phyloP scores from a whole-genome alignment of 2,113 vertebrate species.

The Epinephelus lanceolatus region DNA sequence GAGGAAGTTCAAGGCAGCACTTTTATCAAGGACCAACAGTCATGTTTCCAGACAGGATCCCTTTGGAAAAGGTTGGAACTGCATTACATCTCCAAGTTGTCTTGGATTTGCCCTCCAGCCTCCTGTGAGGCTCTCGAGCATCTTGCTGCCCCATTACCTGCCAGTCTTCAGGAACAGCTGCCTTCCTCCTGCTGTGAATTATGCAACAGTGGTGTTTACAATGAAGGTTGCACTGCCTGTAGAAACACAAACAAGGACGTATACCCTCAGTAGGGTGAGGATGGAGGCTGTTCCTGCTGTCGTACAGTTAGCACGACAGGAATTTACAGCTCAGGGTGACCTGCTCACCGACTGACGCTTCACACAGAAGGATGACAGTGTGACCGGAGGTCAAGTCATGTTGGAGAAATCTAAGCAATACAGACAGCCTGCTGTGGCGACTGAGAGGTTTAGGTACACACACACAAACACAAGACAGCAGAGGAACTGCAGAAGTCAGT shows the following conservation, averaged over 20 bases:
- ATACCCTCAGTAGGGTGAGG: conserved; percentile 33
- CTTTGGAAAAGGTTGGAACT: conserved; percentile 38
- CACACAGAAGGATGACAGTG: conserved; percentile 22
- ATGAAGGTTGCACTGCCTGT: conserved; percentile 32
- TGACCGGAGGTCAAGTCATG: conserved; percentile 44
- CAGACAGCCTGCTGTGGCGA: conserved; percentile 25
- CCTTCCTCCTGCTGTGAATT: conserved; percentile 64
- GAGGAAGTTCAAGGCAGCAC: neutral
- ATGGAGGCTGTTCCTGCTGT: conserved; percentile 19
- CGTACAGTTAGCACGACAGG: conserved; percentile 36
- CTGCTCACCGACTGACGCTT: conserved; percentile 27
- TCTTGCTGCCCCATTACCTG: conserved; percentile 62
- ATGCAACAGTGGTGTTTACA: conserved; percentile 69
- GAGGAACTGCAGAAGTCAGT: conserved; percentile 41
- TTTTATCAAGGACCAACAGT: conserved; percentile 29
- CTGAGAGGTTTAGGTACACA: conserved; percentile 33
- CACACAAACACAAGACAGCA: conserved; percentile 34
- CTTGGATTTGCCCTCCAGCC: conserved; percentile 61
- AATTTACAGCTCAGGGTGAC: conserved; percentile 71
- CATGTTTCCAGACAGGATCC: conserved; percentile 26
- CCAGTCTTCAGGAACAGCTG: conserved; percentile 59
- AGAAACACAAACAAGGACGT: conserved; percentile 62
- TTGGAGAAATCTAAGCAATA: conserved; percentile 31
- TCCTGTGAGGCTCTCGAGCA: conserved; percentile 51
- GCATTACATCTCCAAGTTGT: conserved; percentile 40